Percentiles rank a stretch among this genome's conserved stretches.
phyloP scores from a whole-genome alignment of 2,113 vertebrate species.

The Anoura caudifer region DNA sequence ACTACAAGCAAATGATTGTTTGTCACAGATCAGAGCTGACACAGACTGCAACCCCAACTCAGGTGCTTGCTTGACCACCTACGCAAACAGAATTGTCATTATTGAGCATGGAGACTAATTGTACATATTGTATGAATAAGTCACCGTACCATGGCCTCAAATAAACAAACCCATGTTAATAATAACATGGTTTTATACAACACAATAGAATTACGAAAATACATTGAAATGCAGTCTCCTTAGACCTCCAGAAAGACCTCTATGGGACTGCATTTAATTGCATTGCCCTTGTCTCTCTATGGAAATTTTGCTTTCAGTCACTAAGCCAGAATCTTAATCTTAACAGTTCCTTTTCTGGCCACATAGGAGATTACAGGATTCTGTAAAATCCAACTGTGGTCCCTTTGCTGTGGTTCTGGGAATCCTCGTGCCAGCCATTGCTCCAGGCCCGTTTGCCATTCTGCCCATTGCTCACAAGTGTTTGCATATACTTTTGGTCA shows the following conservation, averaged over 20 bases:
- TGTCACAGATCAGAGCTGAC: not conserved
- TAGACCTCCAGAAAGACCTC: not conserved
- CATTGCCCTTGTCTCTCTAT: not conserved
- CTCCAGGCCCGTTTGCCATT: not conserved
- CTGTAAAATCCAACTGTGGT: not conserved
- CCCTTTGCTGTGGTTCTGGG: not conserved
- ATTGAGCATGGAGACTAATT: not conserved
- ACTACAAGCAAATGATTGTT: not conserved
- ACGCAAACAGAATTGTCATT: not conserved
- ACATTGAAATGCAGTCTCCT: not conserved
- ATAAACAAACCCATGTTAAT: not conserved
- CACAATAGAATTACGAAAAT: not conserved
- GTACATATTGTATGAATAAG: not conserved
- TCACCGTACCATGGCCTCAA: not conserved
- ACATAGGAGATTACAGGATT: not conserved
- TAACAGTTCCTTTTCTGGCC: not conserved
- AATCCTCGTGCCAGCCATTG: not conserved
- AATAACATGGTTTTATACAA: not conserved
- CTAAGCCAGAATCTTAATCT: not conserved
- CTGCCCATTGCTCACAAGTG: not conserved
- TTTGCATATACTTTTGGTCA: not conserved
- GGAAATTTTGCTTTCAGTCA: not conserved
- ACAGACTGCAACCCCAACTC: not conserved
- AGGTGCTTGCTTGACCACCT: not conserved
- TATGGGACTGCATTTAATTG: not conserved